A percentile compares a stretch with the other conserved stretches of the same genome.
These are phyloP conservation scores for Habropoda laboriosa DNA, from an alignment of 1,140 invertebrate genomes.

Conservation along the genomic window DNA sequence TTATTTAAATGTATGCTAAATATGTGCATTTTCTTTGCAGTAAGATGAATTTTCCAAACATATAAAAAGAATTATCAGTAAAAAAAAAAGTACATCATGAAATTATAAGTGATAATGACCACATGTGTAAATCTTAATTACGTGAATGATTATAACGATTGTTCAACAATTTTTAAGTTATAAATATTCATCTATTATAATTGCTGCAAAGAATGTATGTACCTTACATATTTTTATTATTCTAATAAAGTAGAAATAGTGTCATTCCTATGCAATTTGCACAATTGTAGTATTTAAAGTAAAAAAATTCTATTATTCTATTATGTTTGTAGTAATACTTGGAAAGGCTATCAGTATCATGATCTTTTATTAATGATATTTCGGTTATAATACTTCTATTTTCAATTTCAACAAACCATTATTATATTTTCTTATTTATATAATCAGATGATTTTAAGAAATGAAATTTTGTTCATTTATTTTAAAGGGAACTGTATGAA, in stretches of 20 bases:
- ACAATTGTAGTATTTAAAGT: not conserved
- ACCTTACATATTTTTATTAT: not conserved
- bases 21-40: not conserved
- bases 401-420: conserved; percentile 6
- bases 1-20: conserved; percentile 5
- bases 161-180: not conserved
- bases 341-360: not conserved
- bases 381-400: not conserved
- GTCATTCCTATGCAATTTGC: not conserved
- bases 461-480: not conserved
- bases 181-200: not conserved
- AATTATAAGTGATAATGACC: not conserved
- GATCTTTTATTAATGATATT: not conserved
- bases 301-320: not conserved
- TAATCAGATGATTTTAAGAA: not conserved
- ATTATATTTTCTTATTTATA: not conserved
- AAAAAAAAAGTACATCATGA: not conserved
- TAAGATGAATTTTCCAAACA: conserved; percentile 13
- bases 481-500: not conserved
- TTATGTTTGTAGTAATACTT: not conserved
- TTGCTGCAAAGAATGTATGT: not conserved
- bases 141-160: not conserved
- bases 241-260: not conserved
- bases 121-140: not conserved
- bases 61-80: not conserved